phyloP scores from a whole-genome alignment of 2,888 invertebrate genomes.

The Lingula anatina region DNA sequence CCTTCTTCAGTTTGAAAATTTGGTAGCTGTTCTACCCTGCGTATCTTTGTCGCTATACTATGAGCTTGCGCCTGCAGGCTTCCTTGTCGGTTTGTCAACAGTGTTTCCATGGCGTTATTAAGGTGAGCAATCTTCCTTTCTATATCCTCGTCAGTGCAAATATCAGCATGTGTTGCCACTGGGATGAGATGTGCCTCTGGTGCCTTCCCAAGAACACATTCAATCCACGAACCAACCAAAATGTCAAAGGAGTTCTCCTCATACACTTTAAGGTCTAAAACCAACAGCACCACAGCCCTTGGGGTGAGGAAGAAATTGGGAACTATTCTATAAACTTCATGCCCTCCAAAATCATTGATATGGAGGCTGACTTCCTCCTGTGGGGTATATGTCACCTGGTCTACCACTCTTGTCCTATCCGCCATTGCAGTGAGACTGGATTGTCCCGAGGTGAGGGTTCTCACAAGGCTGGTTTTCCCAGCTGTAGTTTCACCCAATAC shows the following conservation, averaged over 20 bases:
- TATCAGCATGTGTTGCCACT: conserved; percentile 36
- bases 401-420: conserved; percentile 43
- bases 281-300: conserved; percentile 35
- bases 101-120: too few relatives aligned
- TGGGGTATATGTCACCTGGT: conserved; percentile 39
- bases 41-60: too few relatives aligned
- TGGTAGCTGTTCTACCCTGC: too few relatives aligned
- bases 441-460: conserved; percentile 29
- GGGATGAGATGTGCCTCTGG: conserved; percentile 32
- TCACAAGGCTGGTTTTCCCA: conserved; percentile 37
- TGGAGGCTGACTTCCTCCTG: conserved; percentile 32
- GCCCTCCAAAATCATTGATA: conserved; percentile 44
- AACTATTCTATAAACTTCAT: conserved; percentile 43
- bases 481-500: conserved; percentile 38
- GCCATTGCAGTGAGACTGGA: conserved; percentile 32
- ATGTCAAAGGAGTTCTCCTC: conserved; percentile 21
- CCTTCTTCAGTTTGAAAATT: too few relatives aligned
- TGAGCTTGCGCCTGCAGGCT: too few relatives aligned
- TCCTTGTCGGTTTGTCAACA: too few relatives aligned
- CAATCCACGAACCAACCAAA: conserved; percentile 36
- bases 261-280: conserved; percentile 33
- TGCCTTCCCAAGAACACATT: conserved; percentile 36
- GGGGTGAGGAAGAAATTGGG: conserved; percentile 43
- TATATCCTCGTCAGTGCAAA: conserved; percentile 25
- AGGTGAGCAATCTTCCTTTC: too few relatives aligned